These are phyloP conservation scores for Phoenoteleia sp. DNA, from an alignment of 2,888 invertebrate species.

Conservation along the genomic window DNA sequence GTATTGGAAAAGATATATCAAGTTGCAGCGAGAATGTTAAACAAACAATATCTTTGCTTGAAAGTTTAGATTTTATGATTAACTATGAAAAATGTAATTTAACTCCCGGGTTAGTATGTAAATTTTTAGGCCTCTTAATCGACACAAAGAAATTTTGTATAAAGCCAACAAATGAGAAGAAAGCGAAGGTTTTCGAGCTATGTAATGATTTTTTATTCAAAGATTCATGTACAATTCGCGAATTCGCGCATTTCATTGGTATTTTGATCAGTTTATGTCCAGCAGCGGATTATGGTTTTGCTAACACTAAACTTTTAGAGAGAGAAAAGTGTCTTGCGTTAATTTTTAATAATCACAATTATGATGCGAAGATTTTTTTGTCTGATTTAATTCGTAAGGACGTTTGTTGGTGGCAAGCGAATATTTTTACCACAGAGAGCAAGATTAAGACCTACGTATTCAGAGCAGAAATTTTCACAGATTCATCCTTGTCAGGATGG, in stretches of 20 bases:
- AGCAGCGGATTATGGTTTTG: too few relatives aligned
- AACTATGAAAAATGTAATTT: too few relatives aligned
- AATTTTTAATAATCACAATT: slow-evolving; percentile 32
- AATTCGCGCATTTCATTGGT: too few relatives aligned
- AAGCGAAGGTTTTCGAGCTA: too few relatives aligned
- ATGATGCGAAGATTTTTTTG: slow-evolving; percentile 21
- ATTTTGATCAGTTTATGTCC: too few relatives aligned
- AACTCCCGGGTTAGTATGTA: too few relatives aligned
- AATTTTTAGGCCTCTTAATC: too few relatives aligned
- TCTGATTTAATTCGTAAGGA: slow-evolving; percentile 6
- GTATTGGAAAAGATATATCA: slow-evolving; percentile 16
- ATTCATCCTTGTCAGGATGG: slow-evolving; percentile 62
- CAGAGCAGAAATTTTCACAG: slow-evolving; percentile 59
- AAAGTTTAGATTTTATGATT: slow-evolving; percentile 43
- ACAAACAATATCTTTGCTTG: neutral
- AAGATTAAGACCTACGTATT: slow-evolving; percentile 37
- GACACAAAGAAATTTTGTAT: too few relatives aligned
- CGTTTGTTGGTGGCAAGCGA: slow-evolving; percentile 43
- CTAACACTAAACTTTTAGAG: too few relatives aligned
- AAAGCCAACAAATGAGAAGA: too few relatives aligned
- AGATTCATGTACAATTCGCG: too few relatives aligned
- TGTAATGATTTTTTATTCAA: too few relatives aligned
- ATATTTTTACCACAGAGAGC: slow-evolving; percentile 17
- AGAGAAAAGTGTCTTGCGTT: slow-evolving; percentile 12
- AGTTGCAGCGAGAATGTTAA: slow-evolving; percentile 9